phyloP scores from a whole-genome alignment of 2,113 vertebrate species.

The Nothobranchius furzeri region DNA sequence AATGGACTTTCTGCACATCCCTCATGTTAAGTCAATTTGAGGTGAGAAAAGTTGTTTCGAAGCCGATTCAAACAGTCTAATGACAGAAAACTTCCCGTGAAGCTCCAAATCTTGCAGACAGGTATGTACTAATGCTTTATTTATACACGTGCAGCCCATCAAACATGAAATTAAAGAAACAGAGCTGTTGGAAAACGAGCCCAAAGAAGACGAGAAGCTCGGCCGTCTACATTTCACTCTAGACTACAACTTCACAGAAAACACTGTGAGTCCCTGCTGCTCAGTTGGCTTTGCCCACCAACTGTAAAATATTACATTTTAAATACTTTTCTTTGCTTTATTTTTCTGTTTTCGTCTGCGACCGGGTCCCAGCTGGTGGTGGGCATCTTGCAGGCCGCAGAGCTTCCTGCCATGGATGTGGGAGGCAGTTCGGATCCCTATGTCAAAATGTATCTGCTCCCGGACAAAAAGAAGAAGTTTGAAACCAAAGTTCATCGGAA shows the following conservation, averaged over 20 bases:
- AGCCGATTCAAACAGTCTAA: conserved; percentile 16
- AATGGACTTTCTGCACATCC: conserved; percentile 37
- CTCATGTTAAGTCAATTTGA: conserved; percentile 17
- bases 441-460: conserved; percentile 87
- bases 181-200: conserved; percentile 86
- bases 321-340: conserved; percentile 1
- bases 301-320: conserved; percentile 4
- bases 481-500: conserved; percentile 92
- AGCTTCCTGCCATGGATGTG: conserved; percentile 88
- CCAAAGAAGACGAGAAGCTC: conserved; percentile 89
- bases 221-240: conserved; percentile 93
- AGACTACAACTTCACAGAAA: conserved; percentile 97
- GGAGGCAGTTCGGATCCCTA: conserved; percentile 91
- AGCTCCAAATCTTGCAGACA: conserved; percentile 6
- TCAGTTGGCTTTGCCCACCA: not conserved
- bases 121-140: not conserved
- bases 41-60: conserved; percentile 17
- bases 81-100: not conserved
- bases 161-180: conserved; percentile 87
- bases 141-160: conserved; percentile 74
- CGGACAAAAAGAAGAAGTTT: conserved; percentile 89
- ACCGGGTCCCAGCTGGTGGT: conserved; percentile 70
- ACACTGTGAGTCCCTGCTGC: conserved; percentile 79
- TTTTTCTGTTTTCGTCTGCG: conserved; percentile 10
- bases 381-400: conserved; percentile 84